These are phyloP conservation scores for Nomia melanderi DNA, from an alignment of 1,140 invertebrate species.

Conservation along the genomic window DNA sequence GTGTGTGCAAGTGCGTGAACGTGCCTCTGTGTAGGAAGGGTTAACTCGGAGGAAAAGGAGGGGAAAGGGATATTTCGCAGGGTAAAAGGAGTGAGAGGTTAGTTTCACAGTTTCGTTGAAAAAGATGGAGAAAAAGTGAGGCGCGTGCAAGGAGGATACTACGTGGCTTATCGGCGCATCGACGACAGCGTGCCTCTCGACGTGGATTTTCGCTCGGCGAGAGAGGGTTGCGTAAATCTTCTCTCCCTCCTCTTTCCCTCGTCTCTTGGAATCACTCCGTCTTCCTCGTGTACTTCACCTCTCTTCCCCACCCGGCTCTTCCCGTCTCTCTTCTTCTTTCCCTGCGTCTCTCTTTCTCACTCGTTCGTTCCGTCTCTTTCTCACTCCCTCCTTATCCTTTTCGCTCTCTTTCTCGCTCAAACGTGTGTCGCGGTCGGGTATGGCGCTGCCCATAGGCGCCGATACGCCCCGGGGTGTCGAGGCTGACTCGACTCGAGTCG, in stretches of 20 bases:
- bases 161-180: constrained; percentile 69
- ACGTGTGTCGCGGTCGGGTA: constrained; percentile 59
- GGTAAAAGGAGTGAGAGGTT: constrained; percentile 57
- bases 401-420: constrained; percentile 41
- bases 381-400: constrained; percentile 38
- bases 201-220: constrained; percentile 68
- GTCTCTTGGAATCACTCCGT: constrained; percentile 30
- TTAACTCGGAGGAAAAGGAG: constrained; percentile 38
- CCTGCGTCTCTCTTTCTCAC: constrained; percentile 31
- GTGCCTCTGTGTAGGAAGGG: constrained; percentile 47
- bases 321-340: too few relatives aligned
- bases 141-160: constrained; percentile 53
- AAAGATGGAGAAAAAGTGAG: constrained; percentile 41
- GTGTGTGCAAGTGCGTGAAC: constrained; percentile 1
- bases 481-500: constrained; percentile 57
- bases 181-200: constrained; percentile 64
- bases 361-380: constrained; percentile 35
- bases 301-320: constrained; percentile 31
- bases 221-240: constrained; percentile 77
- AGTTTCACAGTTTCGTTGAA: constrained; percentile 59
- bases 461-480: constrained; percentile 68
- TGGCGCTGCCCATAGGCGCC: constrained; percentile 69
- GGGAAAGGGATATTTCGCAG: constrained; percentile 16
- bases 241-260: constrained; percentile 34
- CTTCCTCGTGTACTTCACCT: constrained; percentile 39